A percentile compares a stretch with the other conserved stretches of the same genome.
Evolutionary conservation across 1,140 invertebrate species (phyloP).

Genomic region (Achatina immaculata): DNA sequence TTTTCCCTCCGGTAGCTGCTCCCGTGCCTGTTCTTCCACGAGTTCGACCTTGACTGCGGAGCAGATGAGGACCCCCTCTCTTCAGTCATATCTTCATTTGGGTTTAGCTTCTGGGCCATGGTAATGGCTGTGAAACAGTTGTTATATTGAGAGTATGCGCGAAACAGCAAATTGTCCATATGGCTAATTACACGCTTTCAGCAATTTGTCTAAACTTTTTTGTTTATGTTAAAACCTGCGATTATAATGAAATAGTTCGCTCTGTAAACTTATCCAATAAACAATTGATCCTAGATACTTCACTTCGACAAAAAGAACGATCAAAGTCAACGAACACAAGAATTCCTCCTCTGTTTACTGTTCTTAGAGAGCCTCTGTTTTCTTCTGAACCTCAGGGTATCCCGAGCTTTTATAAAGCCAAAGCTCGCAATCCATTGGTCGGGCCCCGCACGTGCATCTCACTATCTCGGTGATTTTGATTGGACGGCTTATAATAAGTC

Average conservation of each 20-base stretch:
- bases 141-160: not conserved
- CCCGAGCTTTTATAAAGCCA: not conserved
- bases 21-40: conserved; percentile 19
- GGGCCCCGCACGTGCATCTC: not conserved
- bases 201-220: not conserved
- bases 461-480: not conserved
- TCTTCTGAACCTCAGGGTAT: not conserved
- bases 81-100: not conserved
- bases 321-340: not conserved
- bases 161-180: too few species aligned
- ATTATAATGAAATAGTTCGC: too few species aligned
- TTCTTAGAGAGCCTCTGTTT: not conserved
- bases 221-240: not conserved
- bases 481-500: conserved; percentile 4
- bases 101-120: not conserved
- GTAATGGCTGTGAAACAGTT: not conserved
- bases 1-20: conserved; percentile 27
- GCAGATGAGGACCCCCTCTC: conserved; percentile 5
- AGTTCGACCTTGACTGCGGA: conserved; percentile 26
- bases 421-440: not conserved
- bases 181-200: not conserved
- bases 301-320: too few species aligned
- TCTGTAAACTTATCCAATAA: not conserved
- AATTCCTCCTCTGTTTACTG: not conserved
- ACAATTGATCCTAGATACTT: too few species aligned